A percentile compares a stretch with the other conserved stretches of the same genome.
Conservation (phyloP, 2,888 invertebrate species). For the Thalpophila matura region DNA sequence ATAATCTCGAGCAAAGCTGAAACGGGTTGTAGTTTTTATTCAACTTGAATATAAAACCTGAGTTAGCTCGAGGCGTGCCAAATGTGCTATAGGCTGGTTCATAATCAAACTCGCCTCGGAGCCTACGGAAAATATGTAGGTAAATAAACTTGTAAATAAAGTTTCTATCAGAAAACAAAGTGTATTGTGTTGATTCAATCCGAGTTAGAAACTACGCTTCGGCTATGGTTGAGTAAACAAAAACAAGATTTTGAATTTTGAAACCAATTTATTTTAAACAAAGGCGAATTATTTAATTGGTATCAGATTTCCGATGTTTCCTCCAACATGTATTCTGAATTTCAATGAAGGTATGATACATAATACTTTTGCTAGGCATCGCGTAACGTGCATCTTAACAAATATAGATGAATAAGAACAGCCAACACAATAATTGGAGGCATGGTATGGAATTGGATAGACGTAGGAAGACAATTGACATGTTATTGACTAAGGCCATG, state of each 20-base stretch:
- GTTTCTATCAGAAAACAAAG: conserved; percentile 39
- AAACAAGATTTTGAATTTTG: conserved; percentile 16
- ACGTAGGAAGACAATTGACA: no score
- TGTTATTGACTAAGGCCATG: no score
- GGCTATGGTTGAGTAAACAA: conserved; percentile 15
- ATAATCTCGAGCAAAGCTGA: conserved; percentile 12
- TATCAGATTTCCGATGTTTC: conserved; percentile 15
- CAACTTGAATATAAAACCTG: conserved; percentile 18
- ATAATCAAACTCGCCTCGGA: conserved; percentile 30
- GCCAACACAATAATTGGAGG: no score
- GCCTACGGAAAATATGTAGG: conserved; percentile 46
- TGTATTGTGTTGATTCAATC: conserved; percentile 39
- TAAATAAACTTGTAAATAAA: no score
- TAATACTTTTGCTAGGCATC: no score
- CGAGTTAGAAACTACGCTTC: conserved; percentile 23
- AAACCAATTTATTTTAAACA: conserved; percentile 21
- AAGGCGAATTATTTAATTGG: conserved; percentile 31
- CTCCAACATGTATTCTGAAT: not conserved
- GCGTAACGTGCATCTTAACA: no score
- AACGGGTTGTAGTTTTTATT: not conserved
- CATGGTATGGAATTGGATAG: no score
- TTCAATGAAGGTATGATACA: not conserved
- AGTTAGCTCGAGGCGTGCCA: conserved; percentile 20
- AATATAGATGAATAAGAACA: no score
- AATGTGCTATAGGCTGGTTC: conserved; percentile 42